phyloP scores from a whole-genome alignment of 2,113 vertebrate genomes.

The Aegotheles bennettii region DNA sequence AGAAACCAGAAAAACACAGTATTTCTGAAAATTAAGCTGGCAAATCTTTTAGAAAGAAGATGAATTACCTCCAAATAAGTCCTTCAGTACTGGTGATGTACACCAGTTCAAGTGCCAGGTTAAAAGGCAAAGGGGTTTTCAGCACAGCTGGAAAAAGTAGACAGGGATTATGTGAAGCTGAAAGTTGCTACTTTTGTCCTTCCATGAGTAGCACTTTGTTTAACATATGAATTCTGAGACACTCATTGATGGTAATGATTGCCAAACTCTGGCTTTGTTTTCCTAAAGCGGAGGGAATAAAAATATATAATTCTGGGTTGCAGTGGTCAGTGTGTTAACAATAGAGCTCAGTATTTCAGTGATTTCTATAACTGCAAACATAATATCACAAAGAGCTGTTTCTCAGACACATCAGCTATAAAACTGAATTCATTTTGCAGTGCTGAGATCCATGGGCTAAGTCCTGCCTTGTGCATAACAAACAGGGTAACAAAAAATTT shows the following conservation, averaged over 20 bases:
- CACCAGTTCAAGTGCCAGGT: background rate
- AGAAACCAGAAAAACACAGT: background rate
- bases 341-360: background rate
- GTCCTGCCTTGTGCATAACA: background rate
- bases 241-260: background rate
- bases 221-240: background rate
- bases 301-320: background rate
- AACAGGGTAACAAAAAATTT: background rate
- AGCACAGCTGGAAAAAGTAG: background rate
- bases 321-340: background rate
- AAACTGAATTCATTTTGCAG: background rate
- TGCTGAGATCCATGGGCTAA: background rate
- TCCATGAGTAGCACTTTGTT: background rate
- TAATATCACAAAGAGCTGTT: background rate
- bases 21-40: constrained; percentile 13
- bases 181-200: background rate
- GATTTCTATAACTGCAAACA: background rate
- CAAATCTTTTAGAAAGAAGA: background rate
- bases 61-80: background rate
- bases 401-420: background rate
- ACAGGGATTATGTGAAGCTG: background rate
- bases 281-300: background rate
- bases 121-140: background rate
- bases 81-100: background rate
- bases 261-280: background rate